Evolutionary conservation across 2,888 invertebrate species (phyloP).

Genomic region (Amphipyra tragopoginis): DNA sequence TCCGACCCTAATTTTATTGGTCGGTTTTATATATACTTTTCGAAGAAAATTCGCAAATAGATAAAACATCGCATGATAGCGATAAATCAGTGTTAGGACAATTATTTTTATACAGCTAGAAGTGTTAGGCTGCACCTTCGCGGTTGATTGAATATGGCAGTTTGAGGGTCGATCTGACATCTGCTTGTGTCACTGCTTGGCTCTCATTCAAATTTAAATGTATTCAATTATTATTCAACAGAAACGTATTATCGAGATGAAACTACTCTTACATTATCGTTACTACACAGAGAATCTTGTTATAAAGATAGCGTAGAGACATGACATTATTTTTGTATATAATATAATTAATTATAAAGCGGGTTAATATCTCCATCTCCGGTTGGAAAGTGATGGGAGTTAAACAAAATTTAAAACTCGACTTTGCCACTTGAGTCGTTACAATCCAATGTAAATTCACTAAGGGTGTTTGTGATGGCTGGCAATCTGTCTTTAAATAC

Average conservation of each 20-base stretch:
- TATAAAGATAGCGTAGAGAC: too few species aligned
- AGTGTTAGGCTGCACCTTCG: conserved; percentile 75
- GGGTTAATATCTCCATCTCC: too few species aligned
- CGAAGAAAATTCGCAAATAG: conserved; percentile 38
- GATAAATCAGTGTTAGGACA: conserved; percentile 50
- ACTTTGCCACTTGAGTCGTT: too few species aligned
- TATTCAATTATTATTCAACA: conserved; percentile 61
- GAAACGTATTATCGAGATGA: conserved; percentile 42
- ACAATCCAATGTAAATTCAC: too few species aligned
- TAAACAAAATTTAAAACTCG: neutral
- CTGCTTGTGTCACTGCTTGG: conserved; percentile 77
- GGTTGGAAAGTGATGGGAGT: too few species aligned
- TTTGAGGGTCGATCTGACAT: conserved; percentile 81
- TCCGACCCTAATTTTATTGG: conserved; percentile 51
- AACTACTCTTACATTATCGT: conserved; percentile 40
- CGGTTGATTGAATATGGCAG: conserved; percentile 81
- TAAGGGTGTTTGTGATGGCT: conserved; percentile 11
- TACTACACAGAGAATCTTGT: too few species aligned
- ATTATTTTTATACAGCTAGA: conserved; percentile 58
- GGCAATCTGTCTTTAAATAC: conserved; percentile 18
- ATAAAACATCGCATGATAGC: conserved; percentile 37
- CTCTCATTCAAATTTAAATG: conserved; percentile 82
- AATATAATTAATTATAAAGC: too few species aligned
- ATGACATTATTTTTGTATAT: too few species aligned
- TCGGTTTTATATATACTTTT: conserved; percentile 16